Percentiles rank a stretch among this genome's conserved stretches.
These are phyloP conservation scores for Magallana nippona DNA, from an alignment of 2,888 invertebrate species.

Conservation along the genomic window DNA sequence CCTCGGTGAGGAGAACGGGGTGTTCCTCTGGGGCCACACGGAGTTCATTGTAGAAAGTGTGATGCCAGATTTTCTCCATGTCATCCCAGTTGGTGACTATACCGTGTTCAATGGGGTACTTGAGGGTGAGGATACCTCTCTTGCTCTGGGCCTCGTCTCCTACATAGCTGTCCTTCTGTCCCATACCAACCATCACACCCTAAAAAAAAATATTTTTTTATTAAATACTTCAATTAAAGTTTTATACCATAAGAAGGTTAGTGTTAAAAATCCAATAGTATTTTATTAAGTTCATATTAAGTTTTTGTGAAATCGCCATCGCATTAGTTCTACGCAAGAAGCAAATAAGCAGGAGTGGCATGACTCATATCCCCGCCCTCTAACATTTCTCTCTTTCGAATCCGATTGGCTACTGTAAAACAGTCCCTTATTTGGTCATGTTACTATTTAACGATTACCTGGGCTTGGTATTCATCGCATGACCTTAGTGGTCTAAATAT, in stretches of 20 bases:
- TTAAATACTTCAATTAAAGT: too few relatives aligned
- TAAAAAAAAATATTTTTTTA: not conserved
- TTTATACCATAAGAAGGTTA: too few relatives aligned
- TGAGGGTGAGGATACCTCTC: slow-evolving; percentile 62
- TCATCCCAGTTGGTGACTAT: slow-evolving; percentile 77
- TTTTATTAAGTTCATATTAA: too few relatives aligned
- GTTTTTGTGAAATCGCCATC: too few relatives aligned
- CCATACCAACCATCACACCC: slow-evolving; percentile 68
- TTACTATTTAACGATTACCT: not conserved
- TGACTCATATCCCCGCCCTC: not conserved
- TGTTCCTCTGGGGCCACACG: slow-evolving; percentile 86
- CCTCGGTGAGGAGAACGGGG: slow-evolving; percentile 92
- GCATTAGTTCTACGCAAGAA: not conserved
- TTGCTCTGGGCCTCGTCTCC: slow-evolving; percentile 74
- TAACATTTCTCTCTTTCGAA: not conserved
- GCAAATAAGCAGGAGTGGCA: not conserved
- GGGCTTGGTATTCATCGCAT: not conserved
- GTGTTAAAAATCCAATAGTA: too few relatives aligned
- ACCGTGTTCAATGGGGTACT: slow-evolving; percentile 51
- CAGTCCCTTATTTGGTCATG: not conserved
- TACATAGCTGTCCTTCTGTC: slow-evolving; percentile 71
- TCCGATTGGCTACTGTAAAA: not conserved
- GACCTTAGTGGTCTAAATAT: too few relatives aligned
- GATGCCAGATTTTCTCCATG: slow-evolving; percentile 78
- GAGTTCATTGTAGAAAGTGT: slow-evolving; percentile 77